These are phyloP conservation scores for Muscicapa striata DNA, from an alignment of 2,797 vertebrate genomes.

Conservation along the genomic window DNA sequence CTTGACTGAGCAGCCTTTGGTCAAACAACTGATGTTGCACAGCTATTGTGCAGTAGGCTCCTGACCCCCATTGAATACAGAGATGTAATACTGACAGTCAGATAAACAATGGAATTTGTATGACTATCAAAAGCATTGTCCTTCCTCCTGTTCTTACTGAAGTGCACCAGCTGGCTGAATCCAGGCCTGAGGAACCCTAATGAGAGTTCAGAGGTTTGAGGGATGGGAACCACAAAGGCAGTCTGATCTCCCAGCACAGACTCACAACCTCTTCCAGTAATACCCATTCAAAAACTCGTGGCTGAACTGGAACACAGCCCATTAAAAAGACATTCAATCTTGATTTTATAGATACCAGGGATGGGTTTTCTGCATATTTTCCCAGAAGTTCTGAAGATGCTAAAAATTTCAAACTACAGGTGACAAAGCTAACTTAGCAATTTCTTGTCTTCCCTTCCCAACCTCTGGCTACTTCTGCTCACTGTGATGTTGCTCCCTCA, in stretches of 20 bases:
- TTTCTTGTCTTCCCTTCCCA: neutral
- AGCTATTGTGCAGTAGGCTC: constrained; percentile 6
- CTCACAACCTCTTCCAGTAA: neutral
- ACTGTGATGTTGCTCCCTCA: neutral
- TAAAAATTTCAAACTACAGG: neutral
- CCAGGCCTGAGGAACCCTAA: neutral
- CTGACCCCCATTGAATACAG: neutral
- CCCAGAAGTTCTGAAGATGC: neutral
- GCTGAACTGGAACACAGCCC: neutral
- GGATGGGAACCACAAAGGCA: neutral
- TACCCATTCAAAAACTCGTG: neutral
- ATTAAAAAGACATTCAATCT: neutral
- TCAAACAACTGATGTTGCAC: neutral
- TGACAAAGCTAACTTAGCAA: neutral
- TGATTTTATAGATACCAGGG: neutral
- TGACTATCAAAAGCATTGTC: neutral
- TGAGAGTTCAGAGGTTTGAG: neutral
- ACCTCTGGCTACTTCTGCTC: neutral
- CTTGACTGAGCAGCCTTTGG: constrained; percentile 30
- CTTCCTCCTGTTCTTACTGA: neutral
- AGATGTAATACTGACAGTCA: neutral
- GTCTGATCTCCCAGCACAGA: neutral
- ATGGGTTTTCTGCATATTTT: neutral
- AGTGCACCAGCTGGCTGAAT: neutral
- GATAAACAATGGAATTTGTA: neutral